phyloP scores from a whole-genome alignment of 2,113 vertebrate species.

The Octodon degus region DNA sequence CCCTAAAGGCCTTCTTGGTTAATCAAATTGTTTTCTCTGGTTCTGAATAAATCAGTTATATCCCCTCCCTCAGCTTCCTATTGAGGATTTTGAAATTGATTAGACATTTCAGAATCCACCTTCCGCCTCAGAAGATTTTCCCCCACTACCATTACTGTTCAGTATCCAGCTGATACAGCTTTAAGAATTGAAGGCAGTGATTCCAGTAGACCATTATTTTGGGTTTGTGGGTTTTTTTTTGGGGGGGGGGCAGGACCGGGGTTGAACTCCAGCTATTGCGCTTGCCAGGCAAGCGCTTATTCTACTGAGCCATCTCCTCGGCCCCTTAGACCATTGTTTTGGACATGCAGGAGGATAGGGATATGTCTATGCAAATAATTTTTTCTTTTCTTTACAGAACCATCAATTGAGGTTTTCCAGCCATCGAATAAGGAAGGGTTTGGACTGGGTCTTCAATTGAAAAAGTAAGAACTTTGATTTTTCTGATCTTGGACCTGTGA shows the following conservation, averaged over 20 bases:
- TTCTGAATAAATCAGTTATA: not conserved
- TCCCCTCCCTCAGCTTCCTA: not conserved
- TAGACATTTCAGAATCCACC: conserved; percentile 25
- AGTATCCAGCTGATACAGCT: not conserved
- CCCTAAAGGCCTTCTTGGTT: conserved; percentile 30
- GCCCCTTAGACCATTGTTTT: not conserved
- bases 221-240: no score
- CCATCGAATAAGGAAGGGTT: conserved; percentile 99
- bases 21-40: conserved; percentile 52
- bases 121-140: not conserved
- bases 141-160: not conserved
- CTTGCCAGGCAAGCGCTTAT: no score
- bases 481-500: not conserved
- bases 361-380: not conserved
- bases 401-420: conserved; percentile 98
- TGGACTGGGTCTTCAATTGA: conserved; percentile 97
- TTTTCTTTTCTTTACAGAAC: conserved; percentile 88
- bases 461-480: conserved; percentile 91
- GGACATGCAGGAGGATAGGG: not conserved
- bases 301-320: no score
- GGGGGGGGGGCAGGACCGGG: no score
- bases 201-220: no score
- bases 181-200: conserved; percentile 11
- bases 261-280: no score
- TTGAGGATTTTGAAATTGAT: conserved; percentile 48